Percentiles rank a stretch among this genome's conserved stretches.
phyloP scores from a whole-genome alignment of 2,888 invertebrate species.

The Merodon equestris region DNA sequence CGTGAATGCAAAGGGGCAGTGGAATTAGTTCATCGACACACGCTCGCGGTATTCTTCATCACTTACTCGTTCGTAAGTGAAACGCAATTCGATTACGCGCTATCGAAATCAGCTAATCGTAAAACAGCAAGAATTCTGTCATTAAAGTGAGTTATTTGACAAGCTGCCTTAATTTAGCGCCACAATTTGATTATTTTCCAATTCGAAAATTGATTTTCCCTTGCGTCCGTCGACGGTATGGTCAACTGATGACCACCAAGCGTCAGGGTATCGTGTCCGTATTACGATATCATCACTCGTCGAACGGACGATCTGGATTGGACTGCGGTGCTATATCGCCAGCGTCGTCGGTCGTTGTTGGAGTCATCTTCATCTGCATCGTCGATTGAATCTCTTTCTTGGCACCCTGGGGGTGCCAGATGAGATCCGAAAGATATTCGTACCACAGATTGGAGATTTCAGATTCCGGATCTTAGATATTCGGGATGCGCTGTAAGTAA shows the following conservation, averaged over 20 bases:
- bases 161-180: slow-evolving; percentile 69
- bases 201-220: slow-evolving; percentile 67
- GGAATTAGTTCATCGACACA: slow-evolving; percentile 35
- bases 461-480: slow-evolving; percentile 8
- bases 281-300: slow-evolving; percentile 48
- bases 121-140: slow-evolving; percentile 66
- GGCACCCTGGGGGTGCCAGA: slow-evolving; percentile 68
- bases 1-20: neutral
- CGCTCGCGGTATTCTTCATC: too few relatives aligned
- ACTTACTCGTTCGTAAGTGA: slow-evolving; percentile 20
- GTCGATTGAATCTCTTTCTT: slow-evolving; percentile 50
- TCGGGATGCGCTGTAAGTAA: too few relatives aligned
- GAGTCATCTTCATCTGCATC: slow-evolving; percentile 62
- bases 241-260: slow-evolving; percentile 16
- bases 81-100: slow-evolving; percentile 64
- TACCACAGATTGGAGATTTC: slow-evolving; percentile 44
- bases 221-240: slow-evolving; percentile 26
- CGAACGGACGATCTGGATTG: slow-evolving; percentile 10
- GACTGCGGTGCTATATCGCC: slow-evolving; percentile 41
- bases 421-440: slow-evolving; percentile 38
- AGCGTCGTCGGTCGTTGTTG: slow-evolving; percentile 29
- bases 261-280: slow-evolving; percentile 25
- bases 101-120: slow-evolving; percentile 39
- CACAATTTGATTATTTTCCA: slow-evolving; percentile 69
- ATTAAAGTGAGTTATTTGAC: slow-evolving; percentile 70